Base-by-base conservation (phyloP, 2,888 invertebrate species). In the Ophioninae sp. region DNA sequence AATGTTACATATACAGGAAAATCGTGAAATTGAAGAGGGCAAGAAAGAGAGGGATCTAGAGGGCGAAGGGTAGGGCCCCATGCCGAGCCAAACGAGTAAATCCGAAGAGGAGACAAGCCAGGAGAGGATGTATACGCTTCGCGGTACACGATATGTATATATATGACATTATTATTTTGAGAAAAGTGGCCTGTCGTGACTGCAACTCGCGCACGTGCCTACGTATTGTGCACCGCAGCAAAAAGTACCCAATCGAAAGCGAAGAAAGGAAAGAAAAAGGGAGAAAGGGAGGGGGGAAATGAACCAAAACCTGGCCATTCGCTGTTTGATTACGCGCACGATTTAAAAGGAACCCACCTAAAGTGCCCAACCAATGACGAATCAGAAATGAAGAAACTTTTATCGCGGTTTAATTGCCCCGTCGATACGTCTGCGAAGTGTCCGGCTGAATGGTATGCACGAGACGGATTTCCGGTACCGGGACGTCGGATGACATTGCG, bases 171-270 rank as follows among this genome's bases (percentile, higher is more conserved):
- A 84, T 84, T 84, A 82, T 84, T 84, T 84, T 61, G 81, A 82
- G 84, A 84, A 84, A 84, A 84, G 81, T 84, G 79, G 79, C 81
- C 75, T 84, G 81, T 84, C 84, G 84, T 84, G 84, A 84, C 81
- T 81, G 74, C 74, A 78, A 65, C 70, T 73, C 67, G 75, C 64
- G 84, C 84, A 84, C 84, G 84, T 84, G 84, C 81, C 79, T 61
- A 77, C 74, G 78, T 69, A 74, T 59, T 72, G 20, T 70, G 64
- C 56, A 78, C 57, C 65, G 57, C 79, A 67, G 59, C 64, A 50
- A 21, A 73, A 62, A 62, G 21, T 37, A 61, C 37, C 59, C 8
- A 23, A n/a, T 50, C 13, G 21, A 61, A 21, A 61, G 57, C 41
- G 44, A 65, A 59, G 10, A 30, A 69, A 61, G 62, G 21, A 64